A percentile compares a stretch with the other conserved stretches of the same genome.
Conservation (phyloP, 2,888 invertebrate genomes). For the Conomelus anceps region DNA sequence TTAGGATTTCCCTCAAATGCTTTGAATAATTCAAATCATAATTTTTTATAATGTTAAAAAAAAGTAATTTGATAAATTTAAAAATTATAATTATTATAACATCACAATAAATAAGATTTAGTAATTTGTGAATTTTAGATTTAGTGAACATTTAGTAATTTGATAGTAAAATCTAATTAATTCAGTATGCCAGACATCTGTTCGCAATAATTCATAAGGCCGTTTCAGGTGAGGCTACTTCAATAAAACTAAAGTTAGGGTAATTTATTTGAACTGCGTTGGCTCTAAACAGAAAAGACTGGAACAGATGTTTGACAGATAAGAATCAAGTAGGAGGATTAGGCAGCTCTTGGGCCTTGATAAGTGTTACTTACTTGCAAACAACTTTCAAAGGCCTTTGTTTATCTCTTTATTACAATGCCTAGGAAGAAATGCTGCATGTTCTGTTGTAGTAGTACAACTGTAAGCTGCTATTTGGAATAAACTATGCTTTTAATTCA, state of each 20-base stretch:
- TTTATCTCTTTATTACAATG: neutral
- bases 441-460: neutral
- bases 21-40: too few relatives aligned
- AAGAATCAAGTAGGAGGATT: neutral
- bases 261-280: neutral
- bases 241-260: neutral
- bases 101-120: too few relatives aligned
- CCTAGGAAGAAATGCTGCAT: neutral
- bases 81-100: too few relatives aligned
- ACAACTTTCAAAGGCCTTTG: neutral
- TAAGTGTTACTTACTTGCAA: neutral
- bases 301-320: neutral
- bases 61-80: too few relatives aligned
- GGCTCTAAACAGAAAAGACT: neutral
- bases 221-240: neutral
- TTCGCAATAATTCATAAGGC: neutral
- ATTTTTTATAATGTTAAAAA: too few relatives aligned
- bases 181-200: neutral
- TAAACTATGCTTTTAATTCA: neutral
- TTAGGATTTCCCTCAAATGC: too few relatives aligned
- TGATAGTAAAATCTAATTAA: too few relatives aligned
- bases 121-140: too few relatives aligned
- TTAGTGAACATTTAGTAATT: too few relatives aligned
- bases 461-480: too few relatives aligned
- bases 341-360: too few relatives aligned